These are phyloP conservation scores for Vipera latastei DNA, from an alignment of 2,797 vertebrate genomes.

Conservation along the genomic window DNA sequence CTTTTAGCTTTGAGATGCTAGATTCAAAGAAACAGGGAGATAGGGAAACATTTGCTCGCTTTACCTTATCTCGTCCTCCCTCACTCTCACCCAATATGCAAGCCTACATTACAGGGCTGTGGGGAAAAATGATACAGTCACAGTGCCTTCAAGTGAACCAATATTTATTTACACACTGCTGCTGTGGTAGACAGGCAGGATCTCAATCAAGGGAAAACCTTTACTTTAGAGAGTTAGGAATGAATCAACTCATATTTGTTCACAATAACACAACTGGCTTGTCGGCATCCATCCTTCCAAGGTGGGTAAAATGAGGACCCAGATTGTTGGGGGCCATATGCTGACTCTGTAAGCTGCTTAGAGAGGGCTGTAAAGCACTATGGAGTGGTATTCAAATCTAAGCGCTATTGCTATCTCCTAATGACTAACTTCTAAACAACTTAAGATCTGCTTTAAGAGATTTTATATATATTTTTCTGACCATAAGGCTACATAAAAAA, in stretches of 20 bases:
- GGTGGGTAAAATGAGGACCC: background rate
- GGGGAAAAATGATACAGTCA: background rate
- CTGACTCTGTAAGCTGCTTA: background rate
- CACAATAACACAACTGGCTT: background rate
- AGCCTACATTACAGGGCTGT: background rate
- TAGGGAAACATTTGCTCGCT: background rate
- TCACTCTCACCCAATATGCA: background rate
- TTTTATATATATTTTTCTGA: background rate
- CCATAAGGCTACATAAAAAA: background rate
- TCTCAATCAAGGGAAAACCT: background rate
- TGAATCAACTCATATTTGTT: background rate
- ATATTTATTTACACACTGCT: background rate
- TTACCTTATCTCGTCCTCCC: background rate
- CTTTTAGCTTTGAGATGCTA: background rate
- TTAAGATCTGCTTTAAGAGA: background rate
- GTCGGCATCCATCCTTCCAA: background rate
- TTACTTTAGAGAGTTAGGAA: background rate
- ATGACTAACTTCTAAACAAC: background rate
- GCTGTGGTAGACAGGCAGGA: background rate
- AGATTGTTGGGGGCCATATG: background rate
- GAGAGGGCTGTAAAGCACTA: too few relatives aligned
- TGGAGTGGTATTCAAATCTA: background rate
- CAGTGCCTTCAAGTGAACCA: background rate
- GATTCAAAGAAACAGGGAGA: background rate
- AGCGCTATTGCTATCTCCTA: background rate